Percentiles rank a stretch among this genome's conserved stretches.
These are phyloP conservation scores for Podilymbus podiceps DNA, from an alignment of 2,113 vertebrate genomes.

Conservation along the genomic window DNA sequence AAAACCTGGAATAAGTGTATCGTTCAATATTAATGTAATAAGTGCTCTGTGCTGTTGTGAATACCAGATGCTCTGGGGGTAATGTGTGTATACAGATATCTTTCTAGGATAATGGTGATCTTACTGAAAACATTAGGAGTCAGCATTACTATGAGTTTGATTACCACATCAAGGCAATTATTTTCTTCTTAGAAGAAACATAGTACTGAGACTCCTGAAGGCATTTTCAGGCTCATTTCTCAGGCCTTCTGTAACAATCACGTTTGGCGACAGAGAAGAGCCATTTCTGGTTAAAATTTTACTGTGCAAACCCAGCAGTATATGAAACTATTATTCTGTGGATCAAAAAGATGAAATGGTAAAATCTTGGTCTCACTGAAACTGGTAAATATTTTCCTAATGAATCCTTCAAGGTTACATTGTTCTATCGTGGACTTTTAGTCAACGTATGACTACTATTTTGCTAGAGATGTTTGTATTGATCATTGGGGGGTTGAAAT, in stretches of 20 bases:
- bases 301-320: background rate
- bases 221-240: background rate
- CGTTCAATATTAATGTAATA: background rate
- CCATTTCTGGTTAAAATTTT: background rate
- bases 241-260: background rate
- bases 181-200: background rate
- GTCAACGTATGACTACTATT: accelerated
- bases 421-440: background rate
- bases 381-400: background rate
- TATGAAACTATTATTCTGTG: background rate
- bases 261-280: background rate
- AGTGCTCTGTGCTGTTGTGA: background rate
- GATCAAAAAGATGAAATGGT: background rate
- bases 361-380: background rate
- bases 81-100: background rate
- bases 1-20: background rate
- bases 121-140: background rate
- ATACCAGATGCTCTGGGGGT: background rate
- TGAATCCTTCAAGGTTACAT: background rate
- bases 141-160: background rate
- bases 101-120: background rate
- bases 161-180: background rate
- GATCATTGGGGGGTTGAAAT: background rate
- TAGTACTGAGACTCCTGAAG: background rate
- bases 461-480: background rate